Percentiles rank a stretch among this genome's conserved stretches.
phyloP scores from a whole-genome alignment of 2,797 vertebrate genomes.

The Malacoctenus gilli region DNA sequence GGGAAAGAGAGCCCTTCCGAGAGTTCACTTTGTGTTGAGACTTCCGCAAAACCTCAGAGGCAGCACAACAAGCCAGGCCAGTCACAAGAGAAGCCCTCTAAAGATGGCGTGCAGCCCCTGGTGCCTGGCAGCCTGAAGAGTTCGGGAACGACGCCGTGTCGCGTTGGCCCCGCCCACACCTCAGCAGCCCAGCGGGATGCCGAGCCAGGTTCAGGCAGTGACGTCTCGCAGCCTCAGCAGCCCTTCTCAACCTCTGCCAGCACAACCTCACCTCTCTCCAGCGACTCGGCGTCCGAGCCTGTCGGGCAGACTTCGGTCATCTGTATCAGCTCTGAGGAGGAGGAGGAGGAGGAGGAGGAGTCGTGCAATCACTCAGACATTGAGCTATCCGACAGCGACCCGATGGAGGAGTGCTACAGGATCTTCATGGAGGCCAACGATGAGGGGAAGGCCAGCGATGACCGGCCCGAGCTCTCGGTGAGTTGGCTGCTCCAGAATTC shows the following conservation, averaged over 20 bases:
- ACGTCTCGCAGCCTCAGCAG: conserved; percentile 9
- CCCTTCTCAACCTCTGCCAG: conserved; percentile 12
- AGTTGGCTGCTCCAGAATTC: no score
- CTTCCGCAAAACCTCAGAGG: background rate
- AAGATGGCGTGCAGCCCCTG: background rate
- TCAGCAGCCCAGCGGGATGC: conserved; percentile 5
- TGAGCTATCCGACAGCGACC: conserved; percentile 79
- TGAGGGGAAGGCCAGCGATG: no score
- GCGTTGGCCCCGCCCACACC: background rate
- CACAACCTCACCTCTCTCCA: no score
- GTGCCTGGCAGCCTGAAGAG: conserved; percentile 30
- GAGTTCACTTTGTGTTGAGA: conserved; percentile 18
- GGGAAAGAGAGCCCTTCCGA: conserved; percentile 18
- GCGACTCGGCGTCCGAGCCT: no score
- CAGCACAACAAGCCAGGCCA: background rate
- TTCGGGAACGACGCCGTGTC: background rate
- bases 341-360: conserved; percentile 60
- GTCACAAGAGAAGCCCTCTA: background rate
- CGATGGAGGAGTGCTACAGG: conserved; percentile 83
- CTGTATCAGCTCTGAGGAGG: conserved; percentile 68
- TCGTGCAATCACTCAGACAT: conserved; percentile 66
- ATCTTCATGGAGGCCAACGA: conserved; percentile 85
- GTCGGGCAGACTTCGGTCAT: conserved; percentile 6
- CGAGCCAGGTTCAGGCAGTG: conserved; percentile 6
- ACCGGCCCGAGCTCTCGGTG: no score